Conservation (phyloP, 2,113 vertebrate species). For the Piaya cayana region DNA sequence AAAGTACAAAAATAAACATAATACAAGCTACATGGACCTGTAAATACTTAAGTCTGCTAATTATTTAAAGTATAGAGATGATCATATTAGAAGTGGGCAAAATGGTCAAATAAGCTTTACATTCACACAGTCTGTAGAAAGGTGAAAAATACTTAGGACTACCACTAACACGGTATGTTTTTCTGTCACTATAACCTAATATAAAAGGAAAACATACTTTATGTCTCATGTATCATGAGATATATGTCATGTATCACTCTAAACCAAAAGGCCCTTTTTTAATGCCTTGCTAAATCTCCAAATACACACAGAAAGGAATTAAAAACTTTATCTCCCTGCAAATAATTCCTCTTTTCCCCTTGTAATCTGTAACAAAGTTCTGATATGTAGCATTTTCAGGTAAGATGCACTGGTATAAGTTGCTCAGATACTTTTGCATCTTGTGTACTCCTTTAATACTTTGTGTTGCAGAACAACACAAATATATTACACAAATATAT, state of each 20-base stretch:
- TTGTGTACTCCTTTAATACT: neutral
- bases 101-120: neutral
- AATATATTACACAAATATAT: too few relatives aligned
- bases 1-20: neutral
- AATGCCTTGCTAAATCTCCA: neutral
- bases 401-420: neutral
- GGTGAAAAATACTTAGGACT: neutral
- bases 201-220: neutral
- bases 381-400: too few relatives aligned
- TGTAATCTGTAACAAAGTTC: neutral
- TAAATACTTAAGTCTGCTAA: neutral
- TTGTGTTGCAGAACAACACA: neutral
- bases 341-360: neutral
- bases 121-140: neutral
- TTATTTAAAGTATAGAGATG: neutral
- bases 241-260: too few relatives aligned
- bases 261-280: neutral
- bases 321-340: neutral
- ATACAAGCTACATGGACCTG: neutral
- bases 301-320: neutral
- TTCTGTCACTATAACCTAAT: neutral
- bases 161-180: neutral
- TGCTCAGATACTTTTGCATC: neutral
- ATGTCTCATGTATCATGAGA: neutral
- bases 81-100: neutral